Percentiles rank a stretch among this genome's conserved stretches.
These are phyloP conservation scores for Ctenochaetus hawaiiensis DNA, from an alignment of 2,797 vertebrate genomes.

Conservation along the genomic window DNA sequence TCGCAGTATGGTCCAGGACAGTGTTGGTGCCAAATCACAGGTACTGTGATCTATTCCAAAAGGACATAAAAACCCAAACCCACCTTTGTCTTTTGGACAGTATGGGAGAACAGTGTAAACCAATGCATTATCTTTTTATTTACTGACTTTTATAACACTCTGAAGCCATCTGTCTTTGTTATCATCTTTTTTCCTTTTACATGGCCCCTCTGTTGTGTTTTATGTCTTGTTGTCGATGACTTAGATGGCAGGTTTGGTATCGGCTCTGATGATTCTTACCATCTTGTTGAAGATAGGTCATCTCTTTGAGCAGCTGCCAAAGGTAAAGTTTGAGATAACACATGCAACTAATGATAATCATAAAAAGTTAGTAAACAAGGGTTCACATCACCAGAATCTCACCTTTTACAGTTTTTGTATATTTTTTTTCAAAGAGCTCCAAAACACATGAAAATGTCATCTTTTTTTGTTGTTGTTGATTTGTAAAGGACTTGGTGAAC, in stretches of 20 bases:
- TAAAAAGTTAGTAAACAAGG: too few species aligned
- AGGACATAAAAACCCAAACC: not conserved
- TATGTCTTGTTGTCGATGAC: not conserved
- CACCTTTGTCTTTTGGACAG: not conserved
- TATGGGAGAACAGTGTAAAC: not conserved
- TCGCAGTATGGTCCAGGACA: slow-evolving; percentile 91
- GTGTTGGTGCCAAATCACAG: slow-evolving; percentile 82
- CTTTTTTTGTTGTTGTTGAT: too few species aligned
- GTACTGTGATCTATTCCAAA: slow-evolving; percentile 44
- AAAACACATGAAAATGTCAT: too few species aligned
- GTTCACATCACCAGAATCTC: too few species aligned
- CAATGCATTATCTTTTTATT: not conserved
- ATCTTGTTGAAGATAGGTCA: slow-evolving; percentile 90
- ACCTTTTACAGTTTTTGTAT: too few species aligned
- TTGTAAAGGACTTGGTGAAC: not conserved
- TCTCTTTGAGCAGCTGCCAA: slow-evolving; percentile 90
- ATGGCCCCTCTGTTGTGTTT: slow-evolving; percentile 9
- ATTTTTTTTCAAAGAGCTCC: too few species aligned
- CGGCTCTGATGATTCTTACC: slow-evolving; percentile 88
- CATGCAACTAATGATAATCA: not conserved
- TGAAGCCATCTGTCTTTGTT: not conserved
- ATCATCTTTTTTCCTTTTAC: not conserved
- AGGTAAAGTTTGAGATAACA: slow-evolving; percentile 78
- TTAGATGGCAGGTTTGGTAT: slow-evolving; percentile 87
- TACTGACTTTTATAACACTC: not conserved